Evolutionary conservation across 2,113 vertebrate genomes (phyloP).

Genomic region (Rhegmatorhina hoffmannsi): DNA sequence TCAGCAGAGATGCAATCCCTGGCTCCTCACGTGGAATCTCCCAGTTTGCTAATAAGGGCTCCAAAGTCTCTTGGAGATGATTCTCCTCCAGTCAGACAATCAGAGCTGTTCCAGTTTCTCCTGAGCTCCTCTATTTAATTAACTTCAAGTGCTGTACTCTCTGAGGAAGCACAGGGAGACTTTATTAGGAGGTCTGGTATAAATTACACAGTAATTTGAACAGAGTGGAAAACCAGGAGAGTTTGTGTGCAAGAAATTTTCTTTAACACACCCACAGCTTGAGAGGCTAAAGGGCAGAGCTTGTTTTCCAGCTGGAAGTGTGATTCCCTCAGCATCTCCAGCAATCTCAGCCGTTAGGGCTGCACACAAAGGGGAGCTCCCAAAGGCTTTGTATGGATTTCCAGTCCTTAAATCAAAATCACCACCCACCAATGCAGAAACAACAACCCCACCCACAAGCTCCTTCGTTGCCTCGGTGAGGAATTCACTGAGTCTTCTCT

Average conservation of each 20-base stretch:
- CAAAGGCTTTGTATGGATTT: neutral
- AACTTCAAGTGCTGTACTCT: constrained; percentile 50
- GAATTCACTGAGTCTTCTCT: neutral
- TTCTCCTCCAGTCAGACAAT: constrained; percentile 36
- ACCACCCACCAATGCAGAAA: neutral
- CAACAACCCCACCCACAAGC: neutral
- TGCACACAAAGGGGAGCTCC: neutral
- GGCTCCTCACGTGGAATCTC: neutral
- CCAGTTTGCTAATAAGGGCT: constrained; percentile 29
- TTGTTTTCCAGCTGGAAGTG: neutral
- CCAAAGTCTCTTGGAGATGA: constrained; percentile 12
- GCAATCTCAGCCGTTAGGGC: constrained; percentile 26
- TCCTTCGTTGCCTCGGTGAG: neutral
- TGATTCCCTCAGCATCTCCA: neutral
- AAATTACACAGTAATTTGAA: constrained; percentile 40
- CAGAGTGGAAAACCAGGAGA: constrained; percentile 21
- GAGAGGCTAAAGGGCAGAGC: neutral
- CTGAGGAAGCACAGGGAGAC: constrained; percentile 29
- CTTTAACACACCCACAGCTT: neutral
- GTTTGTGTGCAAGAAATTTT: neutral
- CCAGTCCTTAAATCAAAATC: neutral
- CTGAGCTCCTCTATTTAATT: constrained; percentile 62
- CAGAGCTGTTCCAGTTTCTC: constrained; percentile 44
- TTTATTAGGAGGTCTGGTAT: constrained; percentile 48
- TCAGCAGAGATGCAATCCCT: neutral